phyloP scores from a whole-genome alignment of 2,888 invertebrate genomes.

The Orthosia incerta region DNA sequence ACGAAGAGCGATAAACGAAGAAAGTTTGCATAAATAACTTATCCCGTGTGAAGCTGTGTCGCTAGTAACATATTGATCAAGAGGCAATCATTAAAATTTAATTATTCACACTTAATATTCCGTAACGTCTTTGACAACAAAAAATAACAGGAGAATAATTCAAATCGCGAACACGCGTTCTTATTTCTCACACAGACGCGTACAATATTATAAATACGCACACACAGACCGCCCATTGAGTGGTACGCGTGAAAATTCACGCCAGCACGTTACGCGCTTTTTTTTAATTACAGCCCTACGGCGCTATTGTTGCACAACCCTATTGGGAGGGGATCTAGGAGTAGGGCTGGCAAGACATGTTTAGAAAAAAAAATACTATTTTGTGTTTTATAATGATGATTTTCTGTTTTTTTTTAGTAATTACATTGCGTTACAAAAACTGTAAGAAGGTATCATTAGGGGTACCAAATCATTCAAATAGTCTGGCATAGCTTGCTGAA shows the following conservation, averaged over 20 bases:
- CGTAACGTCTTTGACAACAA: neutral
- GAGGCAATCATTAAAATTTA: too few relatives aligned
- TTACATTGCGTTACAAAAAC: too few relatives aligned
- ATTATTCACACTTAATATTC: too few relatives aligned
- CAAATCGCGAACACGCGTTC: constrained; percentile 40
- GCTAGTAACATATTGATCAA: too few relatives aligned
- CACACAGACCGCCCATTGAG: constrained; percentile 70
- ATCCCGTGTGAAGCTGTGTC: too few relatives aligned
- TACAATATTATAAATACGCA: constrained; percentile 38
- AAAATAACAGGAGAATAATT: neutral
- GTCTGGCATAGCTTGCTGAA: too few relatives aligned
- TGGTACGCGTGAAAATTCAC: constrained; percentile 88
- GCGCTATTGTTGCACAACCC: constrained; percentile 86
- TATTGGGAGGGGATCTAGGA: constrained; percentile 80
- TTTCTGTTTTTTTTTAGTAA: neutral
- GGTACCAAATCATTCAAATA: too few relatives aligned
- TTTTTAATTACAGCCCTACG: constrained; percentile 89
- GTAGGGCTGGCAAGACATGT: constrained; percentile 75
- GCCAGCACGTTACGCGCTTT: constrained; percentile 83
- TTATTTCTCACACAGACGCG: constrained; percentile 35
- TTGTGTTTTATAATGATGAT: neutral
- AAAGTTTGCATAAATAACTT: too few relatives aligned
- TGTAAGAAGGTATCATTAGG: too few relatives aligned
- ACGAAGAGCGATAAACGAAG: too few relatives aligned
- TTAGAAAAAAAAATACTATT: constrained; percentile 10